Evolutionary conservation across 2,888 invertebrate genomes (phyloP).

Genomic region (Fragum sueziense): DNA sequence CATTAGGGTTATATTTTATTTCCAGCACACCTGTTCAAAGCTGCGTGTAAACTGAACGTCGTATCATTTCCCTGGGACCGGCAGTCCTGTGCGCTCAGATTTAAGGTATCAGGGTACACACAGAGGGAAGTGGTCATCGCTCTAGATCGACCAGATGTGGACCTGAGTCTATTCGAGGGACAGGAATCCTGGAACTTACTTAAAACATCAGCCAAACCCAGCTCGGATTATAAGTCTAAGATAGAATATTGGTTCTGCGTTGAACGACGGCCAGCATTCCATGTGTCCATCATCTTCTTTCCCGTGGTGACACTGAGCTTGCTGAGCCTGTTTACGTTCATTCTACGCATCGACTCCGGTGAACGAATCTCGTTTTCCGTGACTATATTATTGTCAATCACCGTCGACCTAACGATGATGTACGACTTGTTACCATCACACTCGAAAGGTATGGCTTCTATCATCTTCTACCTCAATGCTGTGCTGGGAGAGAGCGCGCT

Average conservation of each 20-base stretch:
- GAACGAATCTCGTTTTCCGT: constrained; percentile 40
- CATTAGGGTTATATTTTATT: neutral
- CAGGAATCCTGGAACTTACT: constrained; percentile 3
- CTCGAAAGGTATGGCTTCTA: constrained; percentile 29
- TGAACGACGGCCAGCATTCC: constrained; percentile 30
- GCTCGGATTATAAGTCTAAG: neutral
- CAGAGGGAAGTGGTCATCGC: constrained; percentile 12
- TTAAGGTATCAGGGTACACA: constrained; percentile 26
- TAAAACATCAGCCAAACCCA: neutral
- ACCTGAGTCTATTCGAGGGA: neutral
- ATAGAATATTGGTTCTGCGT: constrained; percentile 24
- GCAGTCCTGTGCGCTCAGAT: constrained; percentile 24
- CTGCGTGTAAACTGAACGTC: constrained; percentile 24
- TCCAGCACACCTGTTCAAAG: constrained; percentile 35
- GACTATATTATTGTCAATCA: constrained; percentile 32
- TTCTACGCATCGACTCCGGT: constrained; percentile 32
- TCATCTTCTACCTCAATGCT: constrained; percentile 29
- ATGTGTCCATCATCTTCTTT: constrained; percentile 30
- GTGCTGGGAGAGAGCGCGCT: constrained; percentile 22
- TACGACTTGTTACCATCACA: constrained; percentile 25
- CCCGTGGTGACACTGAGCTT: constrained; percentile 30
- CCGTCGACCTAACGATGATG: constrained; percentile 29
- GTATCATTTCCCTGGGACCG: constrained; percentile 43
- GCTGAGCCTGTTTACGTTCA: constrained; percentile 30
- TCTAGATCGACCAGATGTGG: neutral